Base-by-base conservation (phyloP, 2,888 invertebrate genomes). In the Platerodrilus igneus region DNA sequence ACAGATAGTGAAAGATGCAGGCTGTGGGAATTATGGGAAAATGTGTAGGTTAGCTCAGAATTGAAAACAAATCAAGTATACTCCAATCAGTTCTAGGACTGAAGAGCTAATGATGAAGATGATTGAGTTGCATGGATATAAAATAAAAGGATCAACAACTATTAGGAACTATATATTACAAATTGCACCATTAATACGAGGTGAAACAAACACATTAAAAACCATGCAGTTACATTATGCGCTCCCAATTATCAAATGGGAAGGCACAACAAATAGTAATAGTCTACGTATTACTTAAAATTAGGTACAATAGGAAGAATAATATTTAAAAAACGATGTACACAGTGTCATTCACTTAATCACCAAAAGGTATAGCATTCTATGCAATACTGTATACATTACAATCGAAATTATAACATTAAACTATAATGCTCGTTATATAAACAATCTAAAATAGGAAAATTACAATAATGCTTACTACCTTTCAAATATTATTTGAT, bases 91-190 rank as follows among this genome's bases (percentile, higher is more conserved):
- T n/a, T n/a, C n/a, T n/a, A n/a, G n/a, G n/a, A n/a, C n/a, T n/a
- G n/a, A n/a, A n/a, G n/a, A n/a, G n/a, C n/a, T n/a, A n/a, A n/a
- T n/a, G n/a, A n/a, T n/a, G n/a, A n/a, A n/a, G n/a, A n/a, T n/a
- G n/a, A n/a, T n/a, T n/a, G n/a, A n/a, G n/a, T n/a, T n/a, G n/a
- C n/a, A n/a, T n/a, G n/a, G n/a, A n/a, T n/a, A n/a, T n/a, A n/a
- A n/a, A n/a, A n/a, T n/a, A n/a, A 34, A 13, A 26, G n/a, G 7
- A 13, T 17, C 37, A 39, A 37, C 23, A n/a, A n/a, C 32, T 18
- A 33, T 46, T 52, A 50, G 52, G 50, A 52, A 50, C 50, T 52
- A 42, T 52, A 48, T 52, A 52, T 52, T 52, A 52, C 41, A 50
- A 50, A 52, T 52, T 52, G 52, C 52, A 52, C 52, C 52, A 45